Percentiles rank a stretch among this genome's conserved stretches.
phyloP scores from a whole-genome alignment of 2,113 vertebrate species.

The Brachirus orientalis region DNA sequence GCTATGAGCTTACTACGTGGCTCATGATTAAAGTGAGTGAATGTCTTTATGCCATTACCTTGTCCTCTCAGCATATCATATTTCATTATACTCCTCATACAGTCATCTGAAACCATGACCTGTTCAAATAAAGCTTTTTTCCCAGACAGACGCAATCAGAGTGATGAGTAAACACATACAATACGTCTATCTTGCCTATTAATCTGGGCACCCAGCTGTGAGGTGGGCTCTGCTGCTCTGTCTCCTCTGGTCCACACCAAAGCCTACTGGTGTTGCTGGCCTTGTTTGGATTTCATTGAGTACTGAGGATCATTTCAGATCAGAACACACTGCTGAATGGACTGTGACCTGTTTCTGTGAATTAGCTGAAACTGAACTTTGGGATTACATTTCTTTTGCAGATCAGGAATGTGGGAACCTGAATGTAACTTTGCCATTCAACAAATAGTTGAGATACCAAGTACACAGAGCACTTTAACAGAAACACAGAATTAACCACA shows the following conservation, averaged over 20 bases:
- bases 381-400: conserved; percentile 3
- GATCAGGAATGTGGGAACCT: too few species aligned
- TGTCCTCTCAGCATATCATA: conserved; percentile 64
- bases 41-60: conserved; percentile 57
- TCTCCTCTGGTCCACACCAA: conserved; percentile 72
- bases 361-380: conserved; percentile 33
- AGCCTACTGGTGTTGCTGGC: too few species aligned
- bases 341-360: conserved; percentile 45
- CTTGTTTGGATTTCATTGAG: conserved; percentile 79
- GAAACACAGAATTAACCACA: too few species aligned
- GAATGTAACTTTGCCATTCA: conserved; percentile 9
- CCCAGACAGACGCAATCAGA: conserved; percentile 68
- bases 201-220: conserved; percentile 83
- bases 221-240: conserved; percentile 65
- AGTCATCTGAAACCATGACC: conserved; percentile 57
- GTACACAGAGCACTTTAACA: too few species aligned
- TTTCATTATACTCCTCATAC: conserved; percentile 67
- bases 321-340: conserved; percentile 55
- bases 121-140: conserved; percentile 66
- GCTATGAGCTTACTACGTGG: conserved; percentile 23
- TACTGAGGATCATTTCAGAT: conserved; percentile 61
- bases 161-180: conserved; percentile 78
- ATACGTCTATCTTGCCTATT: conserved; percentile 81
- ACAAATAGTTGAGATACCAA: conserved; percentile 18
- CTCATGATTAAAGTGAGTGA: conserved; percentile 42